Evolutionary conservation across 1,140 invertebrate genomes (phyloP).

Genomic region (Lordiphosa stackelbergi): DNA sequence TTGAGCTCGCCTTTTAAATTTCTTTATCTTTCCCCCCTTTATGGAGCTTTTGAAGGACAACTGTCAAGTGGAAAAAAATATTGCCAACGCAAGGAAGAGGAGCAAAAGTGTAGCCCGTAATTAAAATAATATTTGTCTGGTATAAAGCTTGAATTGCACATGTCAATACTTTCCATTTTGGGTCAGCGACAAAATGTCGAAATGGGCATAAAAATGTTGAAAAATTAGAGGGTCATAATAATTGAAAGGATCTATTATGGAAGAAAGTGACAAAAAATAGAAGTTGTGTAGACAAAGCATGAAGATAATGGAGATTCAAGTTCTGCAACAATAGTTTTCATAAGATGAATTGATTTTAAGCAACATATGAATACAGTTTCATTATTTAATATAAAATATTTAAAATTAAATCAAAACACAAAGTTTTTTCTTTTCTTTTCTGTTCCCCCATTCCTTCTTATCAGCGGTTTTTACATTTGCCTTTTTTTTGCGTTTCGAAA

Average conservation of each 20-base stretch:
- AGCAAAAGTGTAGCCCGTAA: conserved; percentile 17
- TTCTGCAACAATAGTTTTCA: not conserved
- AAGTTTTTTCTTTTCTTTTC: too few species aligned
- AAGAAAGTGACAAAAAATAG: not conserved
- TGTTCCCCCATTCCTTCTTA: too few species aligned
- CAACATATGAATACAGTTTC: too few species aligned
- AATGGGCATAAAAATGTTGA: conserved; percentile 5
- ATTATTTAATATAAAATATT: too few species aligned
- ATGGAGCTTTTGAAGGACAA: conserved; percentile 53
- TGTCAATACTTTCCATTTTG: conserved; percentile 24
- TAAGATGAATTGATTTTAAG: too few species aligned
- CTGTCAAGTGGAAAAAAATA: conserved; percentile 30
- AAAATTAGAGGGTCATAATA: not conserved
- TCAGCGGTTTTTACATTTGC: too few species aligned
- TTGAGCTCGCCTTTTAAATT: conserved; percentile 35
- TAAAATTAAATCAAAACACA: too few species aligned
- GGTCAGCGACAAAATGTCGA: conserved; percentile 10
- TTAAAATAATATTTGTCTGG: conserved; percentile 38
- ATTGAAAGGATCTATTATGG: not conserved
- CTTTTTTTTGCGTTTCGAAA: not conserved
- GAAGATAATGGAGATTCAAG: too few species aligned
- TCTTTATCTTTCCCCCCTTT: conserved; percentile 18
- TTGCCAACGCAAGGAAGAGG: conserved; percentile 23
- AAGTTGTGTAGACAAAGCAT: too few species aligned
- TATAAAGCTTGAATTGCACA: conserved; percentile 14